Conservation (phyloP, 2,888 invertebrate species). For the Xylota segnis region DNA sequence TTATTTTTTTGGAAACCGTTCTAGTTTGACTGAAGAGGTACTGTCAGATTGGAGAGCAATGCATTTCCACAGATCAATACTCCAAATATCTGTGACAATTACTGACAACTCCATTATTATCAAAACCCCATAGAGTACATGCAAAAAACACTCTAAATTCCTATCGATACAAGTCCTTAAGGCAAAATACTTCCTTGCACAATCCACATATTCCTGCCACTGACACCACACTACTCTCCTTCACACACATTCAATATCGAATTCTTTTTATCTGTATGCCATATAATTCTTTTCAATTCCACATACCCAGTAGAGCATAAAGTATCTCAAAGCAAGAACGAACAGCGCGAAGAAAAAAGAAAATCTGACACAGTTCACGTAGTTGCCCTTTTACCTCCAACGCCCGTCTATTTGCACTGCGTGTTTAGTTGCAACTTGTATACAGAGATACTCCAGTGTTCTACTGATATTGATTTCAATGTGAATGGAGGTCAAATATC, state of each 20-base stretch:
- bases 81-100: no score
- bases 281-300: neutral
- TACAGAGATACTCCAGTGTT: neutral
- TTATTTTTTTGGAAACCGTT: no score
- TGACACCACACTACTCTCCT: neutral
- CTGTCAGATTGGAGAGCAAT: no score
- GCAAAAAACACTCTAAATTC: neutral
- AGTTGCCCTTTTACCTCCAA: slow-evolving; percentile 64
- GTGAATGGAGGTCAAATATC: slow-evolving; percentile 51
- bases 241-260: neutral
- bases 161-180: neutral
- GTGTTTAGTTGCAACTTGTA: slow-evolving; percentile 57
- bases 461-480: slow-evolving; percentile 50
- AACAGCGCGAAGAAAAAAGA: neutral
- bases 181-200: neutral
- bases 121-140: no score
- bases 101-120: no score
- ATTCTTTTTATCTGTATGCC: neutral
- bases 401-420: slow-evolving; percentile 46
- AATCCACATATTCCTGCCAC: neutral
- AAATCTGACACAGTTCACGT: slow-evolving; percentile 64
- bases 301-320: neutral
- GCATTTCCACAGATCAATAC: no score
- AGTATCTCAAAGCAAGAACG: neutral
- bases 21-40: no score